These are phyloP conservation scores for Gephyroberyx darwinii DNA, from an alignment of 2,797 vertebrate genomes.

Conservation along the genomic window DNA sequence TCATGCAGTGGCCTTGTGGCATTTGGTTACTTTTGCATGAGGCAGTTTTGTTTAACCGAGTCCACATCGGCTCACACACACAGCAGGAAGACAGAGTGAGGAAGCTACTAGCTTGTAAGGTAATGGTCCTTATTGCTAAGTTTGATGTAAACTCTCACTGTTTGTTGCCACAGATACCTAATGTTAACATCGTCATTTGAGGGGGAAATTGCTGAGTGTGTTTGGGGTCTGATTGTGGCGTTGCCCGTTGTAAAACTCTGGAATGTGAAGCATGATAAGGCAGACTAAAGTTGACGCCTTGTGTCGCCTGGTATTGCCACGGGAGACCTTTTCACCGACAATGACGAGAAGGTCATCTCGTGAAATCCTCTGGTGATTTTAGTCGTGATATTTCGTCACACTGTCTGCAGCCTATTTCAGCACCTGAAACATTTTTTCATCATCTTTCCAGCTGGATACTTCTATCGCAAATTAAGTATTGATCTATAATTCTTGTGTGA, in stretches of 20 bases:
- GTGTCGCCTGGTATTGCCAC: slow-evolving; percentile 24
- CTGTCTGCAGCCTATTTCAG: slow-evolving; percentile 3
- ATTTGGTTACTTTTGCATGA: not conserved
- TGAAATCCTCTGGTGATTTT: slow-evolving; percentile 41
- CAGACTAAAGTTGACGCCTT: slow-evolving; percentile 45
- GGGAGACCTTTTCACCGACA: slow-evolving; percentile 61
- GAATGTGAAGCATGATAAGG: slow-evolving; percentile 67
- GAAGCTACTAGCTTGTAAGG: not conserved
- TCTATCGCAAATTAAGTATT: not conserved
- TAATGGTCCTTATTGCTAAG: not conserved
- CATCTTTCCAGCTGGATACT: slow-evolving; percentile 7
- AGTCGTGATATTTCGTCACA: slow-evolving; percentile 40
- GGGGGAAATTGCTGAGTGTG: slow-evolving; percentile 32
- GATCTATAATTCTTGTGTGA: slow-evolving; percentile 14
- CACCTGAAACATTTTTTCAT: not conserved
- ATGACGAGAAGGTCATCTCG: slow-evolving; percentile 67
- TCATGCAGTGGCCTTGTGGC: not conserved
- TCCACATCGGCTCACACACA: not conserved
- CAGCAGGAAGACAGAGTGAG: not conserved
- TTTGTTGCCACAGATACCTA: slow-evolving; percentile 26
- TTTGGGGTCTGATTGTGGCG: slow-evolving; percentile 34
- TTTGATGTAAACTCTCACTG: not conserved
- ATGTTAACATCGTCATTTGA: not conserved
- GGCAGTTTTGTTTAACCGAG: not conserved
- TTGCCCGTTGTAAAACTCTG: slow-evolving; percentile 45